These are phyloP conservation scores for Drosophila macrospina DNA, from an alignment of 2,888 invertebrate genomes.

Conservation along the genomic window DNA sequence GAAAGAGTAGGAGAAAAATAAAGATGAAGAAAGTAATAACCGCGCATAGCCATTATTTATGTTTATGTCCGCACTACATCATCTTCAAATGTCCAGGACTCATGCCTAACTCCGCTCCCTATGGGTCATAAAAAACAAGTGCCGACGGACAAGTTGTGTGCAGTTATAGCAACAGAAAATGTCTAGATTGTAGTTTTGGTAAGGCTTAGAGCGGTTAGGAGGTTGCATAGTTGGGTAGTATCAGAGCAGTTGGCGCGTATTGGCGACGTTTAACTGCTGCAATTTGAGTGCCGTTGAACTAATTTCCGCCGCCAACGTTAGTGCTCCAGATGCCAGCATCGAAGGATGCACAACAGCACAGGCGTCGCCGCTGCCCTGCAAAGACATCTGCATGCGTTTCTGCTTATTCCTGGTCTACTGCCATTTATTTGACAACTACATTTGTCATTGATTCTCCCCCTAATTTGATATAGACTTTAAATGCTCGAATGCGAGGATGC, in stretches of 20 bases:
- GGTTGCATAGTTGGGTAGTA: not conserved
- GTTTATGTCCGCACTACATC: slow-evolving; percentile 81
- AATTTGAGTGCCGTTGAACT: slow-evolving; percentile 72
- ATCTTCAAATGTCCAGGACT: slow-evolving; percentile 73
- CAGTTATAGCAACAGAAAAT: slow-evolving; percentile 35
- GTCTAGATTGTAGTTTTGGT: slow-evolving; percentile 37
- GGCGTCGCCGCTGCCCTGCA: slow-evolving; percentile 12
- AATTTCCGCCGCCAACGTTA: slow-evolving; percentile 64
- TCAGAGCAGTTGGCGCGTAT: not conserved
- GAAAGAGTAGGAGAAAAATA: slow-evolving; percentile 18
- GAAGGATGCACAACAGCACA: slow-evolving; percentile 39
- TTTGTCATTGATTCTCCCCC: slow-evolving; percentile 72
- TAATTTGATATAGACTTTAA: slow-evolving; percentile 74
- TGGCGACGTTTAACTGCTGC: slow-evolving; percentile 71
- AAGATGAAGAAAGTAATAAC: slow-evolving; percentile 72
- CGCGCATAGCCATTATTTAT: slow-evolving; percentile 81
- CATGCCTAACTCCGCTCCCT: slow-evolving; percentile 23
- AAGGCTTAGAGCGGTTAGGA: not conserved
- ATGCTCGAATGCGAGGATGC: slow-evolving; percentile 10
- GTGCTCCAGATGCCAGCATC: slow-evolving; percentile 34
- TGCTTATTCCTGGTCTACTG: slow-evolving; percentile 11
- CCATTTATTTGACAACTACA: slow-evolving; percentile 45
- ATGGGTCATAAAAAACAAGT: slow-evolving; percentile 75
- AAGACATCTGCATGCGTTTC: not conserved
- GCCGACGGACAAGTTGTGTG: slow-evolving; percentile 64